phyloP scores from a whole-genome alignment of 2,888 invertebrate genomes.

The Stenodera caucasica region DNA sequence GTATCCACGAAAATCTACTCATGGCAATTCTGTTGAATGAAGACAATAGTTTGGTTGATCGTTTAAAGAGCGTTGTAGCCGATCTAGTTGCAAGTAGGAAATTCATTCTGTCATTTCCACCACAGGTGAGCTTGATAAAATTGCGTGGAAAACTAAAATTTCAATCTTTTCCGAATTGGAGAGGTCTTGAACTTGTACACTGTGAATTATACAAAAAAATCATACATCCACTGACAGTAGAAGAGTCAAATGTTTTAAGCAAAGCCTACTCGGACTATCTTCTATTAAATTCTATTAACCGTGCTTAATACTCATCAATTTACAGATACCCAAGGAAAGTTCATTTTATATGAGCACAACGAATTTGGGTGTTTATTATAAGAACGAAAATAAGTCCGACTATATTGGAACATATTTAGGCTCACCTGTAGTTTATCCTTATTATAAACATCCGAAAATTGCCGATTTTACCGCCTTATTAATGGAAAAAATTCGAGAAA shows the following conservation, averaged over 20 bases:
- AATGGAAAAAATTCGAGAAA: slow-evolving; percentile 24
- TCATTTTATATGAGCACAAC: slow-evolving; percentile 38
- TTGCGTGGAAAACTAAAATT: no score
- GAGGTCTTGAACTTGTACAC: no score
- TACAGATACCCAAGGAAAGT: slow-evolving; percentile 31
- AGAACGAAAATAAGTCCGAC: slow-evolving; percentile 27
- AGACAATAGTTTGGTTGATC: slow-evolving; percentile 13
- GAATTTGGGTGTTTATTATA: slow-evolving; percentile 42
- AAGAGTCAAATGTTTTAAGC: no score
- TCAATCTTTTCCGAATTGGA: no score
- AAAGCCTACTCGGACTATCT: no score
- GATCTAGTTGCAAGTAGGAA: slow-evolving; percentile 15
- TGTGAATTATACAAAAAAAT: no score
- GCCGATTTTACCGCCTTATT: slow-evolving; percentile 38
- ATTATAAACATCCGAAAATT: slow-evolving; percentile 42
- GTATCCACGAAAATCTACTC: slow-evolving; percentile 55
- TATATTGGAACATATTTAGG: slow-evolving; percentile 44
- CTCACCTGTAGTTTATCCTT: slow-evolving; percentile 48
- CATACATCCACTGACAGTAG: no score
- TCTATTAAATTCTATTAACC: no score
- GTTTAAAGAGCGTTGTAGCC: not conserved
- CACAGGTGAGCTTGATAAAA: slow-evolving; percentile 44
- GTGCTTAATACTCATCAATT: slow-evolving; percentile 17
- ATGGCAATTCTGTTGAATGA: slow-evolving; percentile 38
- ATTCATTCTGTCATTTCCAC: slow-evolving; percentile 48